Evolutionary conservation across 2,797 vertebrate species (phyloP).

Genomic region (Micromesistius poutassou): DNA sequence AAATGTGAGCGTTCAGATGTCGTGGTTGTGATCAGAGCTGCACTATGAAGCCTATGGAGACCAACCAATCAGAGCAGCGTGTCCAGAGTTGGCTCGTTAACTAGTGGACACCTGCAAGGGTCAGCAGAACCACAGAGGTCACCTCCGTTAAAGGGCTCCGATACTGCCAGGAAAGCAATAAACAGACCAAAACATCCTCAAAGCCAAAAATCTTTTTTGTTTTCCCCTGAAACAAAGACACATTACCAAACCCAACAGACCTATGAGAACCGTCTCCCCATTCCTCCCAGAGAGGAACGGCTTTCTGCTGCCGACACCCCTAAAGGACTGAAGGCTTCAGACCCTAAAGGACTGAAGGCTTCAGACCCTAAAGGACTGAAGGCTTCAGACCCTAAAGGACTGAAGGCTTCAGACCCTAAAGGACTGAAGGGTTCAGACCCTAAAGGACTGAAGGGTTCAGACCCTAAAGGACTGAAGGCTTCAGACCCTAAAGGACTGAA

Average conservation of each 20-base stretch:
- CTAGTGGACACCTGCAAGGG: background rate
- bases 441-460: too few species aligned
- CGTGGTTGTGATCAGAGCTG: background rate
- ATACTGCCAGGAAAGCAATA: background rate
- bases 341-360: too few species aligned
- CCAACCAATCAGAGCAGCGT: background rate
- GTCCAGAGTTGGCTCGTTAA: background rate
- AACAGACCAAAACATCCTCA: background rate
- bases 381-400: too few species aligned
- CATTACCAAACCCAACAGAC: background rate
- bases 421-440: too few species aligned
- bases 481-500: too few species aligned
- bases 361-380: too few species aligned
- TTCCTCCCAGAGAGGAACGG: background rate
- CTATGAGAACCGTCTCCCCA: background rate
- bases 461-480: too few species aligned
- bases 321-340: too few species aligned
- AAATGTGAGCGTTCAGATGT: background rate
- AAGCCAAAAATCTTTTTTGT: background rate
- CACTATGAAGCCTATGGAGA: background rate
- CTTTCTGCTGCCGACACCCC: constrained; percentile 6
- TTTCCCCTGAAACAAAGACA: background rate
- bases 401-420: too few species aligned
- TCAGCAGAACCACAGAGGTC: background rate
- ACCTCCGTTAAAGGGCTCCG: background rate